Evolutionary conservation across 1,140 invertebrate species (phyloP), one percentile per base, ranked within the genome.

Genomic region (Hesperophylax magnus): DNA sequence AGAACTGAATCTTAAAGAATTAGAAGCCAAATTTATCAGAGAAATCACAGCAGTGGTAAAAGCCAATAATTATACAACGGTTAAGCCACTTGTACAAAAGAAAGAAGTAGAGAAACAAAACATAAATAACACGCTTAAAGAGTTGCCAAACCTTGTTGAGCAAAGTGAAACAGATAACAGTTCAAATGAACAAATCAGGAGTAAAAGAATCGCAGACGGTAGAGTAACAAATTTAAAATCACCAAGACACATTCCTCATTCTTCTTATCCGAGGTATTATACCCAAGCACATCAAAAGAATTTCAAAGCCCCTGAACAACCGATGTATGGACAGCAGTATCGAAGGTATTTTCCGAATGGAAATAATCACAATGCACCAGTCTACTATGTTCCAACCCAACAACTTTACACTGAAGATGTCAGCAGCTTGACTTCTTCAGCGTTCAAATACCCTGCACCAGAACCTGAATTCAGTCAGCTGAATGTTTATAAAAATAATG

Each of bases 1-100:
- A 81, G 89, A 90, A 81, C 87, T 82, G 61, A 88, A 89, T 79
- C 89, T 89, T 60, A 77, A 87, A 31, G 89, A 87, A 20, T 53
- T 88, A 58, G 89, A 90, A 85, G 85, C 86, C 71, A 87, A 88
- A 84, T 87, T 89, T 75, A 63, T 0, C 84, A 85, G 6, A 69
- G 84, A 80, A 82, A 84, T 78, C 86, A 88, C 54, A 22, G 58
- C 60, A 18, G 15, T 34, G 8, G 31, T 14, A 14, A 80, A 63
- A 74, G 8, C n/a, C 0, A 52, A 75, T 75, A 79, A 79, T 67
- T 27, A 27, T 14, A 67, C 56, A 15, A 67, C 22, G 6, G n/a
- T 67, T 15, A 67, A 67, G n/a, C n/a, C 11, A 67, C 0, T 67
- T 39, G 31, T 22, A 39, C 22, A 67, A 31, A 67, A 31, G 27